A percentile compares a stretch with the other conserved stretches of the same genome.
phyloP scores from a whole-genome alignment of 2,888 invertebrate species.

The Platycheirus albimanus region DNA sequence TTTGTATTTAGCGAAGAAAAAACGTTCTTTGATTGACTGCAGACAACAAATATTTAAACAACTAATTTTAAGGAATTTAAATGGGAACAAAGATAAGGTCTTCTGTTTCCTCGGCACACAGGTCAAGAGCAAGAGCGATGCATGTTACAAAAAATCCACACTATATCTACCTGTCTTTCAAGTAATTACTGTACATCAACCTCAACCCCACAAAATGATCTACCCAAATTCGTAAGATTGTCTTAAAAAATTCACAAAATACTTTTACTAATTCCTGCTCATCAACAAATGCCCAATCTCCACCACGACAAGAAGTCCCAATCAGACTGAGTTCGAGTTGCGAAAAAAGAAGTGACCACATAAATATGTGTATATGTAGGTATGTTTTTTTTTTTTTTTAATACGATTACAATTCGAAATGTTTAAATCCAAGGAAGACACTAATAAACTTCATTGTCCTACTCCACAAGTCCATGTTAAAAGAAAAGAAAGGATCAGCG shows the following conservation, averaged over 20 bases:
- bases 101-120: background rate
- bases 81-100: constrained; percentile 9
- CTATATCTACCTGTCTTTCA: constrained; percentile 35
- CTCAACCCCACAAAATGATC: constrained; percentile 33
- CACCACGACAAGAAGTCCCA: constrained; percentile 2
- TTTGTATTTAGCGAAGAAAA: background rate
- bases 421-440: constrained; percentile 60
- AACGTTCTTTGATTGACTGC: background rate
- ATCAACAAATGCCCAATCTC: constrained; percentile 10
- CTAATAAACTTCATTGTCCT: constrained; percentile 69
- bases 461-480: constrained; percentile 50
- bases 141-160: background rate
- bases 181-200: constrained; percentile 35
- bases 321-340: background rate
- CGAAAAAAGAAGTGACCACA: background rate
- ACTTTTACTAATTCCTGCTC: background rate
- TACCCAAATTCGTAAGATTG: constrained; percentile 14
- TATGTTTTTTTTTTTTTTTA: constrained; percentile 5
- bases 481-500: constrained; percentile 27
- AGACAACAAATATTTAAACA: constrained; percentile 17
- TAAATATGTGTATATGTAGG: background rate
- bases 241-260: constrained; percentile 23
- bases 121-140: constrained; percentile 30
- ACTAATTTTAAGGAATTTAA: constrained; percentile 19
- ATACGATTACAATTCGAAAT: constrained; percentile 54